Conservation (phyloP, 2,797 vertebrate genomes). For the Aulostomus chinensis region DNA sequence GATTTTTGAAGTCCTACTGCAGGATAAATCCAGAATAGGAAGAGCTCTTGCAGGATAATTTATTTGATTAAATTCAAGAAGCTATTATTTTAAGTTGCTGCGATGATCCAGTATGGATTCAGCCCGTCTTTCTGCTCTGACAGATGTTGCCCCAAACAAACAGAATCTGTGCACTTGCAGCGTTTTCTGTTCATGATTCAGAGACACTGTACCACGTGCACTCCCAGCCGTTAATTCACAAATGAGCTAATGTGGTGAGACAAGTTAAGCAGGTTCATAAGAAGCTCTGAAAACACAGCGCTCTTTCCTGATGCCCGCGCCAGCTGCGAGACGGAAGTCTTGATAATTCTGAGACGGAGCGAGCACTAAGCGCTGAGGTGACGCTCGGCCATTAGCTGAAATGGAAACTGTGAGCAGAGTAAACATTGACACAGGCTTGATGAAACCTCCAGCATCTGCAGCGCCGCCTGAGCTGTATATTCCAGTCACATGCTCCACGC, state of each 20-base stretch:
- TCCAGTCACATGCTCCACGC: slow-evolving; percentile 66
- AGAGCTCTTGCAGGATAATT: no score
- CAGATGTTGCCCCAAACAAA: no score
- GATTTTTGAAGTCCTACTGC: not conserved
- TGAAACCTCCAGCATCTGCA: slow-evolving; percentile 64
- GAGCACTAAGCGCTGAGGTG: slow-evolving; percentile 67
- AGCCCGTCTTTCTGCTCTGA: no score
- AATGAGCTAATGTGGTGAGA: slow-evolving; percentile 40
- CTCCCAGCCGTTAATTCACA: slow-evolving; percentile 27
- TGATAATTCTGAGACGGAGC: slow-evolving; percentile 51
- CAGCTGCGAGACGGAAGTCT: slow-evolving; percentile 43
- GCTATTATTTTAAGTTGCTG: no score
- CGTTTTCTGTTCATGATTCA: slow-evolving; percentile 35
- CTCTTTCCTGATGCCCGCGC: not conserved
- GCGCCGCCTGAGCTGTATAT: slow-evolving; percentile 55
- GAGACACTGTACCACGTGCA: slow-evolving; percentile 1
- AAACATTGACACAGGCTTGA: slow-evolving; percentile 78
- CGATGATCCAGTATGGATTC: no score
- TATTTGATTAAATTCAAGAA: no score
- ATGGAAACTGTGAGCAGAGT: slow-evolving; percentile 71
- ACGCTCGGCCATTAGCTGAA: slow-evolving; percentile 52
- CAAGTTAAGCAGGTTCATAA: slow-evolving; percentile 34
- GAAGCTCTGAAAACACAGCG: slow-evolving; percentile 16
- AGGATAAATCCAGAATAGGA: not conserved
- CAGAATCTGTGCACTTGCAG: no score